Percentiles rank a stretch among this genome's conserved stretches.
These are phyloP conservation scores for Sclerodermus sp. DNA, from an alignment of 2,888 invertebrate species.

Conservation along the genomic window DNA sequence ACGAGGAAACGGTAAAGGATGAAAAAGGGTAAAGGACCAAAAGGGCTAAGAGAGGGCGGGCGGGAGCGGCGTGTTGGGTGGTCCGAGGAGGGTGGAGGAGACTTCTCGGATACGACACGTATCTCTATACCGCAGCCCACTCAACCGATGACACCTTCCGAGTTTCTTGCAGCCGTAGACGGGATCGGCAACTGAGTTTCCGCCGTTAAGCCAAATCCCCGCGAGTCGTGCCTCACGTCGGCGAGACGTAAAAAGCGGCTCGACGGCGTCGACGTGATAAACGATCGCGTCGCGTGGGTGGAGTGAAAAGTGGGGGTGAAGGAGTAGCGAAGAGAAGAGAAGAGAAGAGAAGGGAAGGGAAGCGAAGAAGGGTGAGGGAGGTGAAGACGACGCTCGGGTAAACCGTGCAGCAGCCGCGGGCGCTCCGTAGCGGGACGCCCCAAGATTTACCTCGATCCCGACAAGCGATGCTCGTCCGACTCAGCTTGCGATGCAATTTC, in stretches of 20 bases:
- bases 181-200: slow-evolving; percentile 31
- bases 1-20: no score
- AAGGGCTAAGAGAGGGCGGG: no score
- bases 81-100: no score
- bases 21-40: no score
- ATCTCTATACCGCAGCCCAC: no score
- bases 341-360: no score
- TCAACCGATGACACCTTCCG: background rate
- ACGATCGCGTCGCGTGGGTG: slow-evolving; percentile 25
- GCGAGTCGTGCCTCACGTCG: slow-evolving; percentile 20
- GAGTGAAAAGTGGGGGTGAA: no score
- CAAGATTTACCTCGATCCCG: slow-evolving; percentile 17
- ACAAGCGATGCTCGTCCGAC: slow-evolving; percentile 9
- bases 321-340: no score
- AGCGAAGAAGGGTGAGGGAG: no score
- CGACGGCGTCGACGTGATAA: slow-evolving; percentile 35
- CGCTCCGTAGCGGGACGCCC: slow-evolving; percentile 1
- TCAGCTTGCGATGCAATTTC: slow-evolving; percentile 17
- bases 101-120: no score
- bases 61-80: no score
- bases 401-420: background rate
- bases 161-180: background rate
- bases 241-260: slow-evolving; percentile 28
- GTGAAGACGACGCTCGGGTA: no score
- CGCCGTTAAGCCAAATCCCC: slow-evolving; percentile 30